phyloP scores from a whole-genome alignment of 2,113 vertebrate genomes.

The Nycticorax nycticorax region DNA sequence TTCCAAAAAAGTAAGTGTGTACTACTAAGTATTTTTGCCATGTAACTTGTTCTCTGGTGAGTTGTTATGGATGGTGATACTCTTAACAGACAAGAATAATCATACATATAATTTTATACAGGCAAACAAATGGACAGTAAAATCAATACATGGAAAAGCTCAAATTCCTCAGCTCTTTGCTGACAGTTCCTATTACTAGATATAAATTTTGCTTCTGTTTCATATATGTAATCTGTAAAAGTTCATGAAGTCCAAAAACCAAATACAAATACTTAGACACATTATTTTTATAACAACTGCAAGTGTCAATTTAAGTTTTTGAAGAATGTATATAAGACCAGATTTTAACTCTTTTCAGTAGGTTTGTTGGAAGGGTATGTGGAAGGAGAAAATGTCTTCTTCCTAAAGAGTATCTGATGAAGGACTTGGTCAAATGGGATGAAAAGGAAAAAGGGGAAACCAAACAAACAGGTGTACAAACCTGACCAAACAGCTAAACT shows the following conservation, averaged over 20 bases:
- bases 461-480: not conserved
- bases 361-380: not conserved
- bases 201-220: not conserved
- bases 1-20: not conserved
- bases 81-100: not conserved
- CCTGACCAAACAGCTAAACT: not conserved
- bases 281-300: not conserved
- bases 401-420: not conserved
- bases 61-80: not conserved
- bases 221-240: not conserved
- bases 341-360: not conserved
- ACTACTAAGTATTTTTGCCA: slow-evolving; percentile 10
- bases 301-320: not conserved
- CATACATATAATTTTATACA: not conserved
- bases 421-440: not conserved
- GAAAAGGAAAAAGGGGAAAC: not conserved
- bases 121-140: not conserved
- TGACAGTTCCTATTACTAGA: not conserved
- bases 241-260: not conserved
- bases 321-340: not conserved
- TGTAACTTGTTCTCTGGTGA: not conserved
- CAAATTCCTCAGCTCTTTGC: not conserved
- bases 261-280: not conserved
- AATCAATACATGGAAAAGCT: not conserved
- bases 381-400: not conserved